Evolutionary conservation across 1,140 invertebrate species (phyloP).

Genomic region (Musca domestica): DNA sequence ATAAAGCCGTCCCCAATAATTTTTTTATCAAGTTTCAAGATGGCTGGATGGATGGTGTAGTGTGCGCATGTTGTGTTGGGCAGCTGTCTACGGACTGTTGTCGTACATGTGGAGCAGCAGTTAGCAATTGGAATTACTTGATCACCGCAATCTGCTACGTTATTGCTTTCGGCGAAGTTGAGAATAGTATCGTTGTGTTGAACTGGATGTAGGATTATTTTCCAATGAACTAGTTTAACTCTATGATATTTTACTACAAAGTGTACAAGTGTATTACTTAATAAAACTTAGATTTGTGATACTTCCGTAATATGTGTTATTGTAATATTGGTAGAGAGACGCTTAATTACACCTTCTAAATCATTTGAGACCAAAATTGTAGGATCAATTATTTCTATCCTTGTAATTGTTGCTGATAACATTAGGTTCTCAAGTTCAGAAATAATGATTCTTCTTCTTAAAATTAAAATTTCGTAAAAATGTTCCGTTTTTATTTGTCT

Average conservation of each 20-base stretch:
- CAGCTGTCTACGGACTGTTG: neutral
- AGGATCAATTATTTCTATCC: constrained; percentile 24
- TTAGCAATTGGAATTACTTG: constrained; percentile 6
- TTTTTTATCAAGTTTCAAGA: neutral
- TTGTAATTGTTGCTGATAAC: constrained; percentile 23
- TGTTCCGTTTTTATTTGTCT: neutral
- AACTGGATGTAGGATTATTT: neutral
- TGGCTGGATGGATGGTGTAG: neutral
- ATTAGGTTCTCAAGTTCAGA: constrained; percentile 25
- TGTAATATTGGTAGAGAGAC: constrained; percentile 8
- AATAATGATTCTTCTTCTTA: constrained; percentile 26
- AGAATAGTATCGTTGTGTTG: constrained; percentile 1
- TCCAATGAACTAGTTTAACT: no score
- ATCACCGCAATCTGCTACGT: constrained; percentile 5
- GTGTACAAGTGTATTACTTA: no score
- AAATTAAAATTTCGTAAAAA: constrained; percentile 2
- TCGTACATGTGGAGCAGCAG: constrained; percentile 6
- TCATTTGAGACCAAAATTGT: constrained; percentile 22
- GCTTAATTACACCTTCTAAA: constrained; percentile 16
- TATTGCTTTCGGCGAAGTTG: constrained; percentile 1
- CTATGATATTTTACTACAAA: no score
- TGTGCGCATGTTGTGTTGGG: no score
- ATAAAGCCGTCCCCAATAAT: neutral
- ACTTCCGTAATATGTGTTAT: constrained; percentile 19
- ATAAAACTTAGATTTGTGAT: no score